A percentile compares a stretch with the other conserved stretches of the same genome.
These are phyloP conservation scores for Dicyrtomina minuta DNA, from an alignment of 2,888 invertebrate genomes.

Conservation along the genomic window DNA sequence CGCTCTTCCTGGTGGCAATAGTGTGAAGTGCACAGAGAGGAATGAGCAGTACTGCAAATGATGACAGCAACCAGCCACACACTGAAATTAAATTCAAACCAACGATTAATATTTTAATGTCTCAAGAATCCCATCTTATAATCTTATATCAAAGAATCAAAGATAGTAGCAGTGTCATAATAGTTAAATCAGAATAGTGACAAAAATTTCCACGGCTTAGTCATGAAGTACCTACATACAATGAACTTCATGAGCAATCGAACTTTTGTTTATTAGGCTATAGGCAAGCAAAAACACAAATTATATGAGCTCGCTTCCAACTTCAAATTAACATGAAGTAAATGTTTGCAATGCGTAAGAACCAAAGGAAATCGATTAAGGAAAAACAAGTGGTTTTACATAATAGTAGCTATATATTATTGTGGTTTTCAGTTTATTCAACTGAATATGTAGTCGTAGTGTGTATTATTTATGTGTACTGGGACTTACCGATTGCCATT, in stretches of 20 bases:
- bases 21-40: conserved; percentile 59
- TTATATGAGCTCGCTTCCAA: too few species aligned
- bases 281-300: too few species aligned
- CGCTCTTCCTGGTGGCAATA: conserved; percentile 34
- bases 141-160: too few species aligned
- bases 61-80: conserved; percentile 47
- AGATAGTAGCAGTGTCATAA: too few species aligned
- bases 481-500: conserved; percentile 55
- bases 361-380: too few species aligned
- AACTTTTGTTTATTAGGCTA: neutral
- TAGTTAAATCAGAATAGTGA: too few species aligned
- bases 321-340: too few species aligned
- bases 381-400: neutral
- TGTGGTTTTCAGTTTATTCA: conserved; percentile 1
- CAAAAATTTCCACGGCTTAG: too few species aligned
- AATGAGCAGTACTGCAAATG: conserved; percentile 59
- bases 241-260: too few species aligned
- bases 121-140: too few species aligned
- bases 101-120: too few species aligned
- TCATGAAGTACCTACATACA: neutral
- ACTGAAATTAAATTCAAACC: conserved; percentile 59
- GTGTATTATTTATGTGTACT: neutral
- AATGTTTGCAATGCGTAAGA: conserved; percentile 12
- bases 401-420: neutral
- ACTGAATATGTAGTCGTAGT: too few species aligned